Conservation (phyloP, 1,140 invertebrate genomes). For the Fragariocoptes setiger region DNA sequence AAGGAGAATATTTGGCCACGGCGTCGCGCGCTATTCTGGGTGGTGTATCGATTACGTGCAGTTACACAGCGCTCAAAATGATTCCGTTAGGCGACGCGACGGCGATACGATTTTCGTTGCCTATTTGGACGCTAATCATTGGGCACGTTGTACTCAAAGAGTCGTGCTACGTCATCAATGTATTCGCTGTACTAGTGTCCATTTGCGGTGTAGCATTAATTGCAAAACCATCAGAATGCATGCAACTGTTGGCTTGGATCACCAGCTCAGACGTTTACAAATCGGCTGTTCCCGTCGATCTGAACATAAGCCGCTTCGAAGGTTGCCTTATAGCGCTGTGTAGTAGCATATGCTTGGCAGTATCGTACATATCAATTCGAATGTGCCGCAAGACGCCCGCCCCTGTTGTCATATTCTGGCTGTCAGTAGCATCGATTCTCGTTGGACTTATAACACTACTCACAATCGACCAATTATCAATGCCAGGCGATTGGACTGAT, state of each 20-base stretch:
- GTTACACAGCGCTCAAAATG: slow-evolving; percentile 18
- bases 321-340: slow-evolving; percentile 44
- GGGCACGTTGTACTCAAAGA: slow-evolving; percentile 23
- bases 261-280: neutral
- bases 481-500: slow-evolving; percentile 38
- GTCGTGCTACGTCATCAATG: slow-evolving; percentile 21
- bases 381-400: slow-evolving; percentile 53
- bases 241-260: neutral
- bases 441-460: slow-evolving; percentile 18
- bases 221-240: slow-evolving; percentile 19
- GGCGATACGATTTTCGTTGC: slow-evolving; percentile 25
- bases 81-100: slow-evolving; percentile 24
- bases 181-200: slow-evolving; percentile 19
- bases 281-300: neutral
- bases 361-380: slow-evolving; percentile 34
- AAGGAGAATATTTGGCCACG: neutral
- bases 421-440: slow-evolving; percentile 1
- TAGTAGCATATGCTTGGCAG: slow-evolving; percentile 35
- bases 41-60: neutral
- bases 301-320: slow-evolving; percentile 18
- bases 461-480: slow-evolving; percentile 34
- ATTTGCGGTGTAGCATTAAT: slow-evolving; percentile 21
- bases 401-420: slow-evolving; percentile 44
- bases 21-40: neutral
- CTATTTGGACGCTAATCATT: slow-evolving; percentile 21